Evolutionary conservation across 2,113 vertebrate species (phyloP).

Genomic region (Alaudala cheleensis): DNA sequence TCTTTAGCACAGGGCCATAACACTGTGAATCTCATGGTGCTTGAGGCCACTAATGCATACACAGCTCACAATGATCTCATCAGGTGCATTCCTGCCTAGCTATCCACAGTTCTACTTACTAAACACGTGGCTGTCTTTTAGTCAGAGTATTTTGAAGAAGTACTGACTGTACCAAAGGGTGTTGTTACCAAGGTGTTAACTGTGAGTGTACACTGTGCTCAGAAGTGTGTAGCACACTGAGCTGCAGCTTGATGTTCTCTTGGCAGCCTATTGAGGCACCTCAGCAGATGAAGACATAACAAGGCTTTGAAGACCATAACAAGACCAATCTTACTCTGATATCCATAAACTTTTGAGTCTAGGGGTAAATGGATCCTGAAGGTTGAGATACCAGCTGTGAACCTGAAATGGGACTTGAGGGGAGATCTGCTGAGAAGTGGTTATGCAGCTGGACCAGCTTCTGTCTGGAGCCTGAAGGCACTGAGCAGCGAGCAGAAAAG

Average conservation of each 20-base stretch:
- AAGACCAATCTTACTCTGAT: not conserved
- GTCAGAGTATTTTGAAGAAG: not conserved
- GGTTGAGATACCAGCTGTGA: not conserved
- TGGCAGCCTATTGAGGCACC: not conserved
- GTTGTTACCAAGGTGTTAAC: not conserved
- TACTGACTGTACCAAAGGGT: not conserved
- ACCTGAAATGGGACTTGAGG: not conserved
- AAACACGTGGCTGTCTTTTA: not conserved
- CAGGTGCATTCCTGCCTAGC: not conserved
- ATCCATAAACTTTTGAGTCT: not conserved
- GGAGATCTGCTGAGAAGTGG: not conserved
- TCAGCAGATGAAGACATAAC: not conserved
- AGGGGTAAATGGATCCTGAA: not conserved
- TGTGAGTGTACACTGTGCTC: not conserved
- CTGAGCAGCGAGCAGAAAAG: not conserved
- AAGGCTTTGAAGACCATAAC: not conserved
- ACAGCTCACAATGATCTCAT: not conserved
- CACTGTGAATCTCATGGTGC: not conserved
- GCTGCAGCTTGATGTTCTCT: not conserved
- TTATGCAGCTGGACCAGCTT: not conserved
- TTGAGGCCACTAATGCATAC: not conserved
- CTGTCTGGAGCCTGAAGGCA: not conserved
- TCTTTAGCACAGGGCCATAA: not conserved
- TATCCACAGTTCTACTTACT: not conserved
- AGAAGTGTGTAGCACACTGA: not conserved